Base-by-base conservation (phyloP, 2,888 invertebrate genomes). In the Patella pellucida region DNA sequence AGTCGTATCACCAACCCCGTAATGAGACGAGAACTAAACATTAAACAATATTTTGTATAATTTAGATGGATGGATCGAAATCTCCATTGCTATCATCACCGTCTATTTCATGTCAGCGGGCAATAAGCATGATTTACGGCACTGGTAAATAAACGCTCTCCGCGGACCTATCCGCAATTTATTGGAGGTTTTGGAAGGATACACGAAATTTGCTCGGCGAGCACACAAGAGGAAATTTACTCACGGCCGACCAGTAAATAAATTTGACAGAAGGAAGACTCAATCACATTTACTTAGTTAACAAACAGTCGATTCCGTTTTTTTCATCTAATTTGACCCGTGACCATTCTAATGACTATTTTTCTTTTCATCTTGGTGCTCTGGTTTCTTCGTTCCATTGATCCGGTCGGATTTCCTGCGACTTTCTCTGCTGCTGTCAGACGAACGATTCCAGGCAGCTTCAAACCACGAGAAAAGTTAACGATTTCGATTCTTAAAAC, bases 141-240 rank as follows among this genome's bases (percentile, higher is more conserved):
- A 23, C 23, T 62, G 62, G 62, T 62, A 62, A 62, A 62, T 62
- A 62, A 23, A 62, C 19, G 62, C 62, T 62, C 62, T 62, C 62
- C 23, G 11, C 62, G 62, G 62, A 62, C 62, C 62, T 62, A 23
- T n/a, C 62, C 62, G 62, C 62, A 62, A 62, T 62, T 62, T 62
- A 62, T 62, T 23, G 62, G 19, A 23, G 23, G 62, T 62, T 62
- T 62, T 23, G 19, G 62, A 62, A 23, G 62, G 62, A 62, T 62
- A 62, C 62, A 62, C 62, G 62, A 62, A 62, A 62, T 62, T 62
- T 62, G 62, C 62, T 62, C 62, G 62, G 62, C 19, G 62, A 62
- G 62, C 62, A 62, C 62, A 62, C 62, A 62, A n/a, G 19, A 15
- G 62, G 62, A 23, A 62, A 62, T 62, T 62, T 19, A 62, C 62